Evolutionary conservation across 2,888 invertebrate genomes (phyloP), one percentile per base, ranked within the genome.

Genomic region (Meiosimyza platycephala): DNA sequence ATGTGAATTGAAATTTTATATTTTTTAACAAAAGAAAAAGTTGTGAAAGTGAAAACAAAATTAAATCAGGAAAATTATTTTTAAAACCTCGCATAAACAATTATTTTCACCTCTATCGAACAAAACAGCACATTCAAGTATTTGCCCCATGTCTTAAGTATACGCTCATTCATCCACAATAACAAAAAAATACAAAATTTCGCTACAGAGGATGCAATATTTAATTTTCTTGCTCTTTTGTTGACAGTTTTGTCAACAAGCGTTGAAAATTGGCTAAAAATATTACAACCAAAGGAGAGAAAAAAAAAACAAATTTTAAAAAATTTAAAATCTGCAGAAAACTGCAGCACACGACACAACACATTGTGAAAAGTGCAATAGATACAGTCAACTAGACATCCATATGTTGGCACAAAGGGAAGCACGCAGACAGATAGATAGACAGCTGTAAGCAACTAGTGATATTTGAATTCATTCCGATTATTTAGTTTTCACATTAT

Each of bases 171-270:
- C 40, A 40, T 40, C 40, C 40, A 40, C 40, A 57, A 18, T 13
- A 57, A 15, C 57, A 57, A 28, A 57, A 9, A 9, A 4, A 55
- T 3, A 55, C 67, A 50, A 54, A 40, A 47, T 40, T 54, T 55
- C 47, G 55, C 67, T 54, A 47, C 54, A 55, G 55, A n/a, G 16
- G n/a, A 50, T 54, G 54, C 62, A 40, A 22, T 64, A 68, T 72
- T 71, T 54, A 73, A 71, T 72, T 59, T 76, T 74, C 73, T 81
- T 81, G 81, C 81, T 81, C 80, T 80, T 79, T 84, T 85, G 85
- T 85, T 86, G 86, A 85, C 85, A 85, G 85, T 85, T 85, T 85
- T 85, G 85, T 86, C 86, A 86, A 86, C 86, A 86, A 85, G 85
- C 85, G 85, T 85, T 85, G 83, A 85, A 85, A 85, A 85, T 85